These are phyloP conservation scores for Camponotus pennsylvanicus DNA, from an alignment of 1,140 invertebrate species.

Conservation along the genomic window DNA sequence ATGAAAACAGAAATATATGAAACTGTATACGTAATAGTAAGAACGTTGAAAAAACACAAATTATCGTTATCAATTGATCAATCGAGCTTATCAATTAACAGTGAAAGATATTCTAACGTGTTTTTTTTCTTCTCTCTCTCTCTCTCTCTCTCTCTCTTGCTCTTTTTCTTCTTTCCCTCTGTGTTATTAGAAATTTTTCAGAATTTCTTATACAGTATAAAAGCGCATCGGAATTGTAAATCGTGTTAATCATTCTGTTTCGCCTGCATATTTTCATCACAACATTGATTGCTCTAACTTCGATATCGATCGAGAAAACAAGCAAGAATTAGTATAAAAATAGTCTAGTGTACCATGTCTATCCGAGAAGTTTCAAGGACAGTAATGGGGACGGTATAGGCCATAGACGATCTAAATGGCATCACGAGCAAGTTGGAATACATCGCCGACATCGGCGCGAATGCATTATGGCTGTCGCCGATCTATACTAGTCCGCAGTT, in stretches of 20 bases:
- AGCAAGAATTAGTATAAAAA: slow-evolving; percentile 90
- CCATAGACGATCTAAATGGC: slow-evolving; percentile 90
- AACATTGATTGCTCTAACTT: neutral
- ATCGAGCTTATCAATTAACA: neutral
- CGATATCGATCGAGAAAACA: neutral
- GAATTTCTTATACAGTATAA: neutral
- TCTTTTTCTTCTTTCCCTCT: neutral
- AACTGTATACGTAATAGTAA: too few species aligned
- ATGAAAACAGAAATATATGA: neutral
- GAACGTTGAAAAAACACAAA: neutral
- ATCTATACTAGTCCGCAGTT: slow-evolving; percentile 87
- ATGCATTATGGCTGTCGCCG: slow-evolving; percentile 89
- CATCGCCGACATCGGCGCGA: slow-evolving; percentile 88
- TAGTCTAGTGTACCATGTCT: slow-evolving; percentile 92
- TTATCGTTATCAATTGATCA: slow-evolving; percentile 25
- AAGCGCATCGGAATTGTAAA: neutral
- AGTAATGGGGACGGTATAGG: slow-evolving; percentile 92
- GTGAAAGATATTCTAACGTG: neutral
- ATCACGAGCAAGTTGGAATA: slow-evolving; percentile 89
- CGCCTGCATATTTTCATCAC: slow-evolving; percentile 70
- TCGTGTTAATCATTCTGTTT: slow-evolving; percentile 80
- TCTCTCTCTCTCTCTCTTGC: too few species aligned
- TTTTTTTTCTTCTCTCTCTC: too few species aligned
- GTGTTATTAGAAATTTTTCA: neutral
- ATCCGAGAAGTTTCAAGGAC: slow-evolving; percentile 93